These are phyloP conservation scores for Plutomurus gul DNA, from an alignment of 1,140 invertebrate genomes.

Conservation along the genomic window DNA sequence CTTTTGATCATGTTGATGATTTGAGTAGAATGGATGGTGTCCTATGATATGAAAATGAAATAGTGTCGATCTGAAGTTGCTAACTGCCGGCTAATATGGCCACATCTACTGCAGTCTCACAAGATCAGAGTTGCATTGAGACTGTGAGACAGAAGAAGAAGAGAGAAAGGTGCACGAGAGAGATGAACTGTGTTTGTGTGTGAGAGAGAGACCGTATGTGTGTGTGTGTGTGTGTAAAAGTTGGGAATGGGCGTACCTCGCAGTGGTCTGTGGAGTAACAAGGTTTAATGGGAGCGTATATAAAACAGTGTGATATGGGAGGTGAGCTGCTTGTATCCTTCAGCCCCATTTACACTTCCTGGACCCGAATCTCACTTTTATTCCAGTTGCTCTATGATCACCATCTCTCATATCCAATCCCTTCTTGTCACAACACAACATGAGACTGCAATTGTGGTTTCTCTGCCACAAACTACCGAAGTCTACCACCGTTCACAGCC, in stretches of 20 bases:
- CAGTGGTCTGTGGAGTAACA: not conserved
- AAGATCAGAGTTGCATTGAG: not conserved
- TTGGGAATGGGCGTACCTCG: constrained; percentile 10
- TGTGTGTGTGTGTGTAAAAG: not conserved
- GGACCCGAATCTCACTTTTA: constrained; percentile 28
- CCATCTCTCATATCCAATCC: not conserved
- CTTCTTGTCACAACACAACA: not conserved
- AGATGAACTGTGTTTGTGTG: not conserved
- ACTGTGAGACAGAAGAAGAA: not conserved
- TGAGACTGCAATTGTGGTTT: not conserved
- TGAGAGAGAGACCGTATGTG: not conserved
- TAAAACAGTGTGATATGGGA: constrained; percentile 21
- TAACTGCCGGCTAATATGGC: not conserved
- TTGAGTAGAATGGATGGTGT: constrained; percentile 8
- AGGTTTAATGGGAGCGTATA: not conserved
- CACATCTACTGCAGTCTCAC: not conserved
- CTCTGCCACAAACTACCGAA: too few species aligned
- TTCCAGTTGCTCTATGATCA: constrained; percentile 20
- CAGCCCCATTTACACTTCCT: constrained; percentile 1
- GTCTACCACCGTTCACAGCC: too few species aligned
- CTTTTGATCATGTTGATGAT: not conserved
- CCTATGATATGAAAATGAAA: constrained; percentile 19
- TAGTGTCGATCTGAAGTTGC: not conserved
- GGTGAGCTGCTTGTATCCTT: not conserved
- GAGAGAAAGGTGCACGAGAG: not conserved